Conservation (phyloP, 1,140 invertebrate genomes). For the Cydia pomonella region DNA sequence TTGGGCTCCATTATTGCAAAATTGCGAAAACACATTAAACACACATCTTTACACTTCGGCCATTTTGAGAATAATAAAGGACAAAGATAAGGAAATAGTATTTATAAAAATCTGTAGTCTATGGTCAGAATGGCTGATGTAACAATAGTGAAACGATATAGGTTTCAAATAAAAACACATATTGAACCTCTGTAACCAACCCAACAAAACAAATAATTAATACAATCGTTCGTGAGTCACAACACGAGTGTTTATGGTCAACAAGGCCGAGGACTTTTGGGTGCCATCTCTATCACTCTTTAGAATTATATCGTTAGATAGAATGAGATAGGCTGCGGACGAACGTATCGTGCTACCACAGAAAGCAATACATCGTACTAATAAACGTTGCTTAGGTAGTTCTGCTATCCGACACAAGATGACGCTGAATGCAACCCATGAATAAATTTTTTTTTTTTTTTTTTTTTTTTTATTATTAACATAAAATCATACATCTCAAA, state of each 20-base stretch:
- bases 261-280: background rate
- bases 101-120: conserved; percentile 9
- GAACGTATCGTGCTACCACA: background rate
- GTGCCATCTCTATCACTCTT: background rate
- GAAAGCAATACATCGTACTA: background rate
- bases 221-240: background rate
- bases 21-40: conserved; percentile 47
- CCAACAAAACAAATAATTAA: background rate
- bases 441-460: no score
- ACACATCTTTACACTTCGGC: conserved; percentile 76
- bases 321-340: background rate
- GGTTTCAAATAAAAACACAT: background rate
- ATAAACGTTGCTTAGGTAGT: background rate
- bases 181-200: background rate
- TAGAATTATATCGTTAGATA: background rate
- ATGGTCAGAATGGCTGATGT: conserved; percentile 23
- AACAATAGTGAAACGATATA: background rate
- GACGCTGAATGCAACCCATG: background rate
- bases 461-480: no score
- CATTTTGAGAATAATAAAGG: conserved; percentile 67
- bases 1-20: conserved; percentile 70
- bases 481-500: no score
- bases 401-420: background rate
- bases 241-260: background rate
- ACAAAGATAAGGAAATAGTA: conserved; percentile 29